Evolutionary conservation across 2,888 invertebrate species (phyloP), one percentile per base, ranked within the genome.

Genomic region (Spisula solida): DNA sequence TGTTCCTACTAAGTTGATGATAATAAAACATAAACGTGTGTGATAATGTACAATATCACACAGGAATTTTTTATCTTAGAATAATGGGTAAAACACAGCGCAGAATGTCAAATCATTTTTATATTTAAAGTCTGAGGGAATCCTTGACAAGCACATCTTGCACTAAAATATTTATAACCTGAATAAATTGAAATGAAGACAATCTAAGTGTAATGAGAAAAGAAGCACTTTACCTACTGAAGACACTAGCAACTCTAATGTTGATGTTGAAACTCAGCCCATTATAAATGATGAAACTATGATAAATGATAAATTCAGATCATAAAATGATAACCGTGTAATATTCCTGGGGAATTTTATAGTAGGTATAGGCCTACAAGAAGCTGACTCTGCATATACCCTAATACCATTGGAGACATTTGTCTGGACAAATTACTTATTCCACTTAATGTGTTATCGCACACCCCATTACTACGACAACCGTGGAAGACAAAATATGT

Each of bases 341-440:
- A 75, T 75, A 75, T 75, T 75, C 31, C 75, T 18, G 34, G 34
- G 29, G 34, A 75, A 75, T 34, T 31, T 75, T 75, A 75, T 75
- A 75, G 75, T 25, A 16, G 10, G 75, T 75, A 75, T 34, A 41
- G 2, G 8, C 41, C 8, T 41, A 41, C 8, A 75, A 75, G 75
- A 75, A 34, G 75, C 18, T 66, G 60, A 25, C n/a, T 66, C 60
- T 25, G 60, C 25, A 41, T 56, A 80, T 41, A 51, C 20, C 34
- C 78, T 79, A 79, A 85, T 85, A 79, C 25, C 12, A n/a, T 14
- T 56, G 79, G 85, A 85, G 85, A 85, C 85, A 79, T n/a, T 14
- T 18, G 78, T 85, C 85, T 85, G 85, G 55, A 85, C 78, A 85
- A 18, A 51, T 85, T 85, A 78, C 78, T 41, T 51, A 55, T 78